phyloP scores from a whole-genome alignment of 1,140 invertebrate species.

The Sycophaga agraensis region DNA sequence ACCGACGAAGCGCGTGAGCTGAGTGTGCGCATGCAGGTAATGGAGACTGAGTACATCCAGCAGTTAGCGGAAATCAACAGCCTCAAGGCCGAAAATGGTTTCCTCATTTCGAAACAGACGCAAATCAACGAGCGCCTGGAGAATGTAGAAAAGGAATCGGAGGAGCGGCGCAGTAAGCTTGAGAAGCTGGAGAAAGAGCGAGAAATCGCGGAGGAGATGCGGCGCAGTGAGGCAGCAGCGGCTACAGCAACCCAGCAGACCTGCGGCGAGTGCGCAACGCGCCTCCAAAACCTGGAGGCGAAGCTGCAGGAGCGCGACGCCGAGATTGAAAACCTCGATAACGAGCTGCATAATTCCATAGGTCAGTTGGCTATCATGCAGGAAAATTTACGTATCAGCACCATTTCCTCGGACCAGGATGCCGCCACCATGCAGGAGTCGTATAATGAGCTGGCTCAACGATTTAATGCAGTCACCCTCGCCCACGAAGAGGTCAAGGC shows the following conservation, averaged over 20 bases:
- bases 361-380: slow-evolving; percentile 52
- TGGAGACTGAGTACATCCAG: slow-evolving; percentile 52
- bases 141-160: slow-evolving; percentile 48
- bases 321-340: slow-evolving; percentile 71
- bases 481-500: slow-evolving; percentile 62
- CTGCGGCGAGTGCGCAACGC: slow-evolving; percentile 42
- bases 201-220: slow-evolving; percentile 8
- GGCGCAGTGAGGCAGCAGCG: slow-evolving; percentile 14
- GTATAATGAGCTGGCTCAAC: slow-evolving; percentile 39
- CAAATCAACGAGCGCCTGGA: slow-evolving; percentile 51
- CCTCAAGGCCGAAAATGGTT: slow-evolving; percentile 45
- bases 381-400: slow-evolving; percentile 40
- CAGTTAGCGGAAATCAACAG: slow-evolving; percentile 48
- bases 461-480: slow-evolving; percentile 53
- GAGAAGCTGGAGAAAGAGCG: slow-evolving; percentile 41
- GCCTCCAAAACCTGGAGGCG: slow-evolving; percentile 54
- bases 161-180: slow-evolving; percentile 40
- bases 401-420: slow-evolving; percentile 31
- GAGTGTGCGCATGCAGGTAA: slow-evolving; percentile 51
- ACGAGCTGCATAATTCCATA: slow-evolving; percentile 66
- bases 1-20: slow-evolving; percentile 50
- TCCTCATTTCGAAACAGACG: slow-evolving; percentile 45
- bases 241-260: slow-evolving; percentile 32
- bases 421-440: slow-evolving; percentile 34
- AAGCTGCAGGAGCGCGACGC: slow-evolving; percentile 73